Conservation (phyloP, 2,888 invertebrate genomes). For the Heteropelma amictum region DNA sequence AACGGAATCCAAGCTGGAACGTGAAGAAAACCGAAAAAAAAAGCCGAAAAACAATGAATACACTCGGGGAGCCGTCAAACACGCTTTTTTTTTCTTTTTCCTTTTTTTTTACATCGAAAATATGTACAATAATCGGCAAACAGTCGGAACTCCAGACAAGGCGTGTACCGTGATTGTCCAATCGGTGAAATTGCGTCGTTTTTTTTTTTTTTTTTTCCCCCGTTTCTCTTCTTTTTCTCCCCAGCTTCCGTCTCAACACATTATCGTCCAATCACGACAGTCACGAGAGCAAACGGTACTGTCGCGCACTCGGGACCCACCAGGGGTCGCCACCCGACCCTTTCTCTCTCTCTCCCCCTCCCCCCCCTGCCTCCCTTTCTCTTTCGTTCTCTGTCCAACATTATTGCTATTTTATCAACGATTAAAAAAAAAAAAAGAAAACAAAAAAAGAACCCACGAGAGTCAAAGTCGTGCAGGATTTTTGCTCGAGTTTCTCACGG, state of each 20-base stretch:
- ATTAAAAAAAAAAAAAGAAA: conserved; percentile 31
- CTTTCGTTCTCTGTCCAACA: conserved; percentile 13
- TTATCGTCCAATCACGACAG: conserved; percentile 59
- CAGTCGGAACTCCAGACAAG: conserved; percentile 8
- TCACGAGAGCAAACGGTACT: conserved; percentile 53
- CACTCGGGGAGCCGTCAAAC: too few species aligned
- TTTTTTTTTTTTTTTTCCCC: background rate
- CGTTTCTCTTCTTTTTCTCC: background rate
- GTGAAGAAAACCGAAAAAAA: conserved; percentile 9
- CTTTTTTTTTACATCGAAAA: background rate
- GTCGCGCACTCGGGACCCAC: conserved; percentile 58
- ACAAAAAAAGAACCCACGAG: conserved; percentile 23
- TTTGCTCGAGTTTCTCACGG: background rate
- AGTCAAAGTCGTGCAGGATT: conserved; percentile 12
- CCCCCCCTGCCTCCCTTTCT: conserved; percentile 15
- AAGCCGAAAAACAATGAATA: too few species aligned
- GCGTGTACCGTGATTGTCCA: conserved; percentile 50
- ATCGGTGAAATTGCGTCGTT: conserved; percentile 46
- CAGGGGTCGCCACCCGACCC: conserved; percentile 59
- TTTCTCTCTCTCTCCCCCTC: conserved; percentile 9
- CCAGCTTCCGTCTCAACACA: conserved; percentile 36
- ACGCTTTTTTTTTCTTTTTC: background rate
- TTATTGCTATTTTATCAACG: conserved; percentile 52
- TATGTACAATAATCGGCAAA: background rate
- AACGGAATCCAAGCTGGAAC: background rate